Conservation (phyloP, 2,797 vertebrate genomes). For the Gymnopithys bicolor region DNA sequence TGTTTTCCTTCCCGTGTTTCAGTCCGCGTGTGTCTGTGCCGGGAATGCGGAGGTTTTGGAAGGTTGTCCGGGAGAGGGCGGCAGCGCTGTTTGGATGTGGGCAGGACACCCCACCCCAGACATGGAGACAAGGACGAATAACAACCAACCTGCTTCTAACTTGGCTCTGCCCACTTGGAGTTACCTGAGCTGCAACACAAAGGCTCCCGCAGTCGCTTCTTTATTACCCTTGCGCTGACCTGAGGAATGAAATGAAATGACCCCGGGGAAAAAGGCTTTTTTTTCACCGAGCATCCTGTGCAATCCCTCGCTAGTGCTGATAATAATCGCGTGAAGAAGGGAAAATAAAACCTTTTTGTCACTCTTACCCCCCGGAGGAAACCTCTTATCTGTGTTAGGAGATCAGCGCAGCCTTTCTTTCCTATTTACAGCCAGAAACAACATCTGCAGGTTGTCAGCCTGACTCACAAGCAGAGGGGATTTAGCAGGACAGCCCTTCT, state of each 20-base stretch:
- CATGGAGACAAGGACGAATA: accelerated
- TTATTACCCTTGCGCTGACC: not conserved
- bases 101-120: not conserved
- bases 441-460: not conserved
- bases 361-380: not conserved
- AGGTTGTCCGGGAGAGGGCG: too few species aligned
- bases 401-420: not conserved
- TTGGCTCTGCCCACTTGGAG: not conserved
- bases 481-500: not conserved
- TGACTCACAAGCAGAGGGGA: not conserved
- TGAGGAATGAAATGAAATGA: not conserved
- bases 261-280: not conserved
- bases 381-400: not conserved
- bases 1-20: too few species aligned
- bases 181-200: not conserved
- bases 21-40: too few species aligned
- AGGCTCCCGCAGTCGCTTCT: not conserved
- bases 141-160: accelerated
- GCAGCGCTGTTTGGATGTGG: too few species aligned
- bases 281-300: accelerated
- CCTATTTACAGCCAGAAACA: not conserved
- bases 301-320: not conserved
- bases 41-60: too few species aligned
- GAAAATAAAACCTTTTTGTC: not conserved
- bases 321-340: not conserved